Conservation (phyloP, 2,888 invertebrate species). For the Tetragnatha montana region DNA sequence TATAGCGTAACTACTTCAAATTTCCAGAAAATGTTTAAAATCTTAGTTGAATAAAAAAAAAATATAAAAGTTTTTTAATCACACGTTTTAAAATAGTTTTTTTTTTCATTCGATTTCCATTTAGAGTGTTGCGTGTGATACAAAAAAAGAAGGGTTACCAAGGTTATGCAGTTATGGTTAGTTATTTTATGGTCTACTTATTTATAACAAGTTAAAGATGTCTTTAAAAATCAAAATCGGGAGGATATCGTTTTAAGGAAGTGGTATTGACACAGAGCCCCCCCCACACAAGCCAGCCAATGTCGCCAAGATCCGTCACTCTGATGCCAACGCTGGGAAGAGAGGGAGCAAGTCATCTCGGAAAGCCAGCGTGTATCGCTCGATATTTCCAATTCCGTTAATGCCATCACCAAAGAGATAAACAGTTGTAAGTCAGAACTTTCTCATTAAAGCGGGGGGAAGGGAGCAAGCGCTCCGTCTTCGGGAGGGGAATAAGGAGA, state of each 20-base stretch:
- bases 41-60: too few species aligned
- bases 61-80: too few species aligned
- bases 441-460: slow-evolving; percentile 67
- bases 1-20: too few species aligned
- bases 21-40: too few species aligned
- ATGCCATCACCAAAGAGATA: slow-evolving; percentile 71
- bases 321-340: slow-evolving; percentile 55
- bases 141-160: too few species aligned
- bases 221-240: too few species aligned
- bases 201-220: too few species aligned
- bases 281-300: slow-evolving; percentile 34
- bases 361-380: slow-evolving; percentile 29
- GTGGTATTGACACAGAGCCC: neutral
- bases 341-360: slow-evolving; percentile 26
- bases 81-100: too few species aligned
- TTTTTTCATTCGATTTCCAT: too few species aligned
- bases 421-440: slow-evolving; percentile 70
- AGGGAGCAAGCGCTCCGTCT: slow-evolving; percentile 2
- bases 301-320: slow-evolving; percentile 64
- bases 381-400: slow-evolving; percentile 71
- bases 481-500: slow-evolving; percentile 19
- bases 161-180: too few species aligned
- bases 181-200: too few species aligned
- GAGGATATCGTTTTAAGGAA: neutral
- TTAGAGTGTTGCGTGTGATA: too few species aligned